Conservation (phyloP, 2,113 vertebrate genomes). For the Rhagologus leucostigma region DNA sequence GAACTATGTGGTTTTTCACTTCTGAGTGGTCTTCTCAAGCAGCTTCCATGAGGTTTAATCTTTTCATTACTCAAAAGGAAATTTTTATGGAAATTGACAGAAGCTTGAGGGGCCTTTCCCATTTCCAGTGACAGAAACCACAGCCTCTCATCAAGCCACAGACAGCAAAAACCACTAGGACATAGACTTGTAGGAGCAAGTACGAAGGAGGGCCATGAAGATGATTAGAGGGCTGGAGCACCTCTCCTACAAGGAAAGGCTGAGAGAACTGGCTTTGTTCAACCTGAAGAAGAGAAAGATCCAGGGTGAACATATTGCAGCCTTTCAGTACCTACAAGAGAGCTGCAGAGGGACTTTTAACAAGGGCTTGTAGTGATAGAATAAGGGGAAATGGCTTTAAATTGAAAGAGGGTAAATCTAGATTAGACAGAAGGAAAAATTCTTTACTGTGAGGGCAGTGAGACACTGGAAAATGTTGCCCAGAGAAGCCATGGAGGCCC, state of each 20-base stretch:
- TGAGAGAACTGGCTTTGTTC: not conserved
- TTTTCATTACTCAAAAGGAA: not conserved
- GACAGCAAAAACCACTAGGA: not conserved
- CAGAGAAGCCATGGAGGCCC: not conserved
- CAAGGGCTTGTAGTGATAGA: not conserved
- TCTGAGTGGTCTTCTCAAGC: not conserved
- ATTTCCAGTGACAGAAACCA: not conserved
- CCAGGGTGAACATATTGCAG: not conserved
- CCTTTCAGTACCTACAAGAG: not conserved
- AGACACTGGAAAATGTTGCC: not conserved
- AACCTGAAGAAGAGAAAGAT: not conserved
- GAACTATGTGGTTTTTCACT: not conserved
- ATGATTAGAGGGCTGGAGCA: not conserved
- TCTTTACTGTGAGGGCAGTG: not conserved
- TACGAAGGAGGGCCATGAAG: not conserved
- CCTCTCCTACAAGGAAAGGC: not conserved
- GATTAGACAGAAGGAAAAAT: not conserved
- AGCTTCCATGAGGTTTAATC: not conserved
- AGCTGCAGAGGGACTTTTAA: not conserved
- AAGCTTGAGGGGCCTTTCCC: not conserved
- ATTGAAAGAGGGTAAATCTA: not conserved
- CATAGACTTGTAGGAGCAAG: accelerated
- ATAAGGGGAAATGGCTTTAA: not conserved
- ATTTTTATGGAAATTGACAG: not conserved
- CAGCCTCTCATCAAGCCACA: not conserved